phyloP scores from a whole-genome alignment of 2,797 vertebrate species.

The Percopsis omiscomaycus region DNA sequence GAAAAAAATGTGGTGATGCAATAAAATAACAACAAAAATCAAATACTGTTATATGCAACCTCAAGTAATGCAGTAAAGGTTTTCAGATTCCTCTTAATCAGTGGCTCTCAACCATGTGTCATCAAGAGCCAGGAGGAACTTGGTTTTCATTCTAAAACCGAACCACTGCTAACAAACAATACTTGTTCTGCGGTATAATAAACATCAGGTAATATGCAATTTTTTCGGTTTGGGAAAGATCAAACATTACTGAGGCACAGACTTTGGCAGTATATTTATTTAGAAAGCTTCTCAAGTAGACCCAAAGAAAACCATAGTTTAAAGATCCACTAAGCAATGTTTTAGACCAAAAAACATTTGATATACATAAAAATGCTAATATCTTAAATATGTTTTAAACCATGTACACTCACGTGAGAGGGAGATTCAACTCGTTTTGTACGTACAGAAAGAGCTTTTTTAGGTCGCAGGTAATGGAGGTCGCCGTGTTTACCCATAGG shows the following conservation, averaged over 20 bases:
- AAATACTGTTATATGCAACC: conserved; percentile 57
- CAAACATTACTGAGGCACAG: conserved; percentile 20
- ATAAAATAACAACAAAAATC: conserved; percentile 28
- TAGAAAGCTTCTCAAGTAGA: neutral
- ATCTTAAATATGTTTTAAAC: too few relatives aligned
- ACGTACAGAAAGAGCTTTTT: too few relatives aligned
- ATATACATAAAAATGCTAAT: too few relatives aligned
- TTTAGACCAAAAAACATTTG: too few relatives aligned
- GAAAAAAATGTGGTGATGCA: conserved; percentile 50
- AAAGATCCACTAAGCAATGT: too few relatives aligned
- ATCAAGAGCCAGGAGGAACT: too few relatives aligned
- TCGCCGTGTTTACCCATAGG: too few relatives aligned
- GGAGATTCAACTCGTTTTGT: too few relatives aligned
- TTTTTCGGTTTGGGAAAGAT: conserved; percentile 23
- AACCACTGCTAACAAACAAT: neutral
- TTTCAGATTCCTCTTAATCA: conserved; percentile 24
- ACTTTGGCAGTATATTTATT: conserved; percentile 23
- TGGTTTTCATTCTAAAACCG: too few relatives aligned
- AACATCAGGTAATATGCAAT: conserved; percentile 29
- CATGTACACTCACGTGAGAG: conserved; percentile 7
- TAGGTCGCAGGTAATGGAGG: too few relatives aligned
- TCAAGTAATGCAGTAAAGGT: conserved; percentile 38
- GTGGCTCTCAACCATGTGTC: neutral
- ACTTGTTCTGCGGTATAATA: conserved; percentile 16
- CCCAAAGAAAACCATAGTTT: neutral